Conservation (phyloP, 64 coral and sea anemone genomes). For the Porites australiensis region DNA sequence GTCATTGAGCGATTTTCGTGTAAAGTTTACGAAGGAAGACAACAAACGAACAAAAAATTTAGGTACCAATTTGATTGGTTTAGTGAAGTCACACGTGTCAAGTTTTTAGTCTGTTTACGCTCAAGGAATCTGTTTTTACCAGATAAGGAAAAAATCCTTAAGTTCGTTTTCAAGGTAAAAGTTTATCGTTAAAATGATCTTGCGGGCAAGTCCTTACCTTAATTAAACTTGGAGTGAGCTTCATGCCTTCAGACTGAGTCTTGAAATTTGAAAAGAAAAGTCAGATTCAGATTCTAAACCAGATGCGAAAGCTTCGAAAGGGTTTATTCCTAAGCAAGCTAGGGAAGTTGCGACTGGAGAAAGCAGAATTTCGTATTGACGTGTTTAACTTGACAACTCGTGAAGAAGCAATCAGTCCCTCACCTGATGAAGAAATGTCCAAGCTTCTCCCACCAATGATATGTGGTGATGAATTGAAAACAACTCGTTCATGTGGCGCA, state of each 20-base stretch:
- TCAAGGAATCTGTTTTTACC: too few species aligned
- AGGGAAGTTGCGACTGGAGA: not conserved
- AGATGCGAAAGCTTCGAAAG: not conserved
- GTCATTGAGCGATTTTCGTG: too few species aligned
- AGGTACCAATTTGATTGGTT: too few species aligned
- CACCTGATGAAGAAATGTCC: slow-evolving; percentile 91
- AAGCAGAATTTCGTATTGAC: not conserved
- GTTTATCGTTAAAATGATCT: too few species aligned
- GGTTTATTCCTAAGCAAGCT: not conserved
- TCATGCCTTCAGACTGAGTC: slow-evolving; percentile 70
- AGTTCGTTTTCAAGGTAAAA: too few species aligned
- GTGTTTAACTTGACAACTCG: too few species aligned
- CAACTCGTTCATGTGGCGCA: slow-evolving; percentile 87
- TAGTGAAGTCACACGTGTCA: too few species aligned
- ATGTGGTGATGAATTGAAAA: slow-evolving; percentile 92
- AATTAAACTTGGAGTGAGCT: slow-evolving; percentile 73
- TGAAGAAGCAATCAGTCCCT: too few species aligned
- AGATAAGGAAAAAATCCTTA: too few species aligned
- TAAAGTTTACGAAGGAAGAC: too few species aligned
- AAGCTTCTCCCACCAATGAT: slow-evolving; percentile 83
- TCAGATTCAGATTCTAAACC: not conserved
- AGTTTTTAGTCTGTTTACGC: too few species aligned
- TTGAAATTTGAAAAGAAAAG: slow-evolving; percentile 10
- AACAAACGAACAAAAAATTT: too few species aligned
- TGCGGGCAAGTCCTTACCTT: slow-evolving; percentile 12